Evolutionary conservation across 2,888 invertebrate species (phyloP), one percentile per base, ranked within the genome.

Genomic region (Imbricaverruca yamaguchii): DNA sequence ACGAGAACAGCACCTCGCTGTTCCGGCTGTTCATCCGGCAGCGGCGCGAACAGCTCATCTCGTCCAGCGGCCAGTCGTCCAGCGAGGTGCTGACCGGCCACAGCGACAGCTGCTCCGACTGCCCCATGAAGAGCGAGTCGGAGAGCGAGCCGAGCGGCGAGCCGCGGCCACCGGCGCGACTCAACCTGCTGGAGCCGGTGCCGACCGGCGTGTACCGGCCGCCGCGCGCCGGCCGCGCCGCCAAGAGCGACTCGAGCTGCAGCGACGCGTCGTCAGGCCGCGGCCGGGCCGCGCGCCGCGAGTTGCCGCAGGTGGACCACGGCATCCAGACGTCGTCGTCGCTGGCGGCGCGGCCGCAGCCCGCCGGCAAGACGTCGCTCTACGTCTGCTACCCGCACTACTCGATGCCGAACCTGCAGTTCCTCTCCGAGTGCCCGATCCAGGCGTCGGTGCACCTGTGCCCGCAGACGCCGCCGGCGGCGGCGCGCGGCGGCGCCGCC

Each of bases 351-450:
- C 81, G n/a, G 78, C 18, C 53, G 21, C 9, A 53, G 7, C 53
- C 39, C 8, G 1, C 74, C 39, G 53, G 18, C 11, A n/a, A 23
- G 8, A 39, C 74, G 18, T 74, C 74, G 18, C 74, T 96, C 1
- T 96, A 94, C 87, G 93, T 96, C 77, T 91, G 95, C 84, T 96
- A 95, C 88, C 96, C 96, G 57, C 95, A 93, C 87, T 96, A 96
- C 86, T 93, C 95, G 12, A 88, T 96, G 83, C 96, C 96, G 39
- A 94, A 96, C 88, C 90, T 96, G 85, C 93, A 93, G 85, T 96
- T 96, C 87, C 89, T 96, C 81, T 85, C 86, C 81, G 88, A 89
- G 84, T 83, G 83, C 82, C 39, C 81, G 82, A 79, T 85, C 86
- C 74, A 92, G 94, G 84, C 56, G 55, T 56, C 57, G 12, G 55